Evolutionary conservation across 2,113 vertebrate species (phyloP).

Genomic region (Myotis brandtii): DNA sequence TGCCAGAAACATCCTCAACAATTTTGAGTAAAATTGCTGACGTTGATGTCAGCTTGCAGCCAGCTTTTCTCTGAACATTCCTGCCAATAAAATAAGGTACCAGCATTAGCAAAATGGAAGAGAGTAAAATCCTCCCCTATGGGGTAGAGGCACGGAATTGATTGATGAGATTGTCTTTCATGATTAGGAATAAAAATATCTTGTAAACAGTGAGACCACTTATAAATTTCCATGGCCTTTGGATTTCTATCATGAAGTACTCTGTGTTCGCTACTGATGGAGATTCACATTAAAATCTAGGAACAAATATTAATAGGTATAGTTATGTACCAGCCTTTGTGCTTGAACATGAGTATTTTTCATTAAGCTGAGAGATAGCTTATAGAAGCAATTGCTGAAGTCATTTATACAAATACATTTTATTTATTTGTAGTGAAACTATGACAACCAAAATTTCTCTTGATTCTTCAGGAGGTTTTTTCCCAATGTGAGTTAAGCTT

Average conservation of each 20-base stretch:
- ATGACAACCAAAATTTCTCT: not conserved
- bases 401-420: not conserved
- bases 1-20: not conserved
- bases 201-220: not conserved
- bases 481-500: not conserved
- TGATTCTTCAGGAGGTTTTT: not conserved
- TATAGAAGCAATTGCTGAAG: not conserved
- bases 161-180: not conserved
- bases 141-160: not conserved
- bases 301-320: not conserved
- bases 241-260: not conserved
- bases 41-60: not conserved
- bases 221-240: not conserved
- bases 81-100: not conserved
- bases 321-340: not conserved
- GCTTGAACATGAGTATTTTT: not conserved
- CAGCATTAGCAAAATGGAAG: not conserved
- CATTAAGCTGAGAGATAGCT: not conserved
- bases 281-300: no score
- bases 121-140: not conserved
- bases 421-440: not conserved
- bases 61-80: not conserved
- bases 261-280: not conserved
- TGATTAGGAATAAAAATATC: not conserved
- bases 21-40: not conserved